phyloP scores from a whole-genome alignment of 2,113 vertebrate genomes.

The Sus scrofa region T2T-Sscrofa CM000826.6:31853001-31853500 shows the following conservation, averaged over 20 bases:
- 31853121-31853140: not conserved
- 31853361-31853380: slow-evolving; percentile 42
- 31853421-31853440: not conserved
- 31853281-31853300: not conserved
- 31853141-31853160: not conserved
- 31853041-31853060: not conserved
- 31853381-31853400: not conserved
- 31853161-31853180: not conserved
- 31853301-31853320: not conserved
- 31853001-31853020: not conserved
- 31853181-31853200: slow-evolving; percentile 19
- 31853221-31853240: not conserved
- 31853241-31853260: not conserved
- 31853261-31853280: not conserved
- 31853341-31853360: not conserved
- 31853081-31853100: not conserved
- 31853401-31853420: not conserved
- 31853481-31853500: slow-evolving; percentile 78
- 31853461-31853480: slow-evolving; percentile 77
- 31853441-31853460: slow-evolving; percentile 77
- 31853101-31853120: not conserved
- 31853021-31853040: not conserved
- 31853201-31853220: not conserved
- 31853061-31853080: not conserved
- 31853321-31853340: not conserved